Conservation (phyloP, 1,140 invertebrate species). For the Vanessa atalanta region DNA sequence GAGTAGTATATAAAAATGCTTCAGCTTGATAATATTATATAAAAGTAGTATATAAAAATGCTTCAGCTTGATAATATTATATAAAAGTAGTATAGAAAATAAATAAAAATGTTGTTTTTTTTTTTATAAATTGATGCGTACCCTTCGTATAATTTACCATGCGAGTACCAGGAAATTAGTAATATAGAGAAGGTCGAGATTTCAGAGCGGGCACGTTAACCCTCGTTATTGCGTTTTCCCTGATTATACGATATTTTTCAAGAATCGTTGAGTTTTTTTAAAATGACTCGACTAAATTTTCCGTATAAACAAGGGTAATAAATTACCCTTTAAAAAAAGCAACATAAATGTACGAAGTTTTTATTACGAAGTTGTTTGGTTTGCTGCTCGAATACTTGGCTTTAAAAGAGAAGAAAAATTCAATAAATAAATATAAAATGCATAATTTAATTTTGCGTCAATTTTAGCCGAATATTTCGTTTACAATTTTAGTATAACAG, state of each 20-base stretch:
- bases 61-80: too few species aligned
- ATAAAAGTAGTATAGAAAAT: too few species aligned
- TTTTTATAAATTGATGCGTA: too few species aligned
- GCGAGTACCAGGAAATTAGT: constrained; percentile 3
- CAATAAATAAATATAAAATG: background rate
- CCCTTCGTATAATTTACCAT: constrained; percentile 1
- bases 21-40: too few species aligned
- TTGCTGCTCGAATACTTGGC: background rate
- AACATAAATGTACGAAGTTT: constrained; percentile 1
- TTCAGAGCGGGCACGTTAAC: background rate
- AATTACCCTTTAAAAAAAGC: background rate
- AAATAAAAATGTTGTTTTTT: too few species aligned
- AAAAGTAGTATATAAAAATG: too few species aligned
- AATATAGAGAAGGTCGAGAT: constrained; percentile 7
- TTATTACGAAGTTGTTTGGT: background rate
- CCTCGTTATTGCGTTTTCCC: constrained; percentile 2
- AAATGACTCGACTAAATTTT: background rate
- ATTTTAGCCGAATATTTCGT: constrained; percentile 5
- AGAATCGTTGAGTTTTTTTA: background rate
- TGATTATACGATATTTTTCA: constrained; percentile 8
- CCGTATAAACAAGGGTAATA: background rate
- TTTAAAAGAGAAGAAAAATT: background rate
- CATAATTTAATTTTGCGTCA: constrained; percentile 12
- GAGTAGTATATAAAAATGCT: too few species aligned
- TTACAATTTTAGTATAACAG: constrained; percentile 22